A percentile compares a stretch with the other conserved stretches of the same genome.
Evolutionary conservation across 1,140 invertebrate genomes (phyloP).

Genomic region (Eciton burchellii): DNA sequence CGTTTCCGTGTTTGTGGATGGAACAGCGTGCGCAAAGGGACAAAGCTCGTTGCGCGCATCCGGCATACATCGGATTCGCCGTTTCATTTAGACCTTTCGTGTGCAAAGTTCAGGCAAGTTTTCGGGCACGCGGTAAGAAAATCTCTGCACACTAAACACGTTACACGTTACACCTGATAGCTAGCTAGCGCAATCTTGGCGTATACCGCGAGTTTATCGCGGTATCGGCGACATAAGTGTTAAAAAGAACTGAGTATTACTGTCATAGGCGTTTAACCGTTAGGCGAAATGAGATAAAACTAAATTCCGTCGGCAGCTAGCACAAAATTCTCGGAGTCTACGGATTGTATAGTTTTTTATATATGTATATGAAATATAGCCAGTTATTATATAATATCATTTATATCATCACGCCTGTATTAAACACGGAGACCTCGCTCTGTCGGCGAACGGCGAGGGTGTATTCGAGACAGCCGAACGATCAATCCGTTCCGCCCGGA

Average conservation of each 20-base stretch:
- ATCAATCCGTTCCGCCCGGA: too few species aligned
- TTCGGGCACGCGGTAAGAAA: conserved; percentile 34
- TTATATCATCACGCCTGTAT: conserved; percentile 68
- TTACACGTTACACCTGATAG: conserved; percentile 8
- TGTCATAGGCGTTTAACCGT: conserved; percentile 52
- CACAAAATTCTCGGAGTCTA: conserved; percentile 73
- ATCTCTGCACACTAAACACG: conserved; percentile 56
- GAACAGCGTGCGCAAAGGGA: conserved; percentile 15
- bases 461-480: too few species aligned
- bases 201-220: conserved; percentile 37
- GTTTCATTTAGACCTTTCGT: conserved; percentile 47
- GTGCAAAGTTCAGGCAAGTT: too few species aligned
- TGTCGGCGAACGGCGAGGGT: conserved; percentile 9
- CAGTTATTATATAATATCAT: conserved; percentile 65
- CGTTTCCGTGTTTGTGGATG: background rate
- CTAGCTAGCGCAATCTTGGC: conserved; percentile 47
- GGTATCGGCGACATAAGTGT: conserved; percentile 57
- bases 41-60: background rate
- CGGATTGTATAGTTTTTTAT: conserved; percentile 82
- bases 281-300: conserved; percentile 23
- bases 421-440: conserved; percentile 61
- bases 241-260: conserved; percentile 64
- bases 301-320: conserved; percentile 78
- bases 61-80: background rate
- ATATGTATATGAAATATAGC: conserved; percentile 62